These are phyloP conservation scores for Empidonax alnorum DNA, from an alignment of 2,113 vertebrate genomes.

Conservation along the genomic window DNA sequence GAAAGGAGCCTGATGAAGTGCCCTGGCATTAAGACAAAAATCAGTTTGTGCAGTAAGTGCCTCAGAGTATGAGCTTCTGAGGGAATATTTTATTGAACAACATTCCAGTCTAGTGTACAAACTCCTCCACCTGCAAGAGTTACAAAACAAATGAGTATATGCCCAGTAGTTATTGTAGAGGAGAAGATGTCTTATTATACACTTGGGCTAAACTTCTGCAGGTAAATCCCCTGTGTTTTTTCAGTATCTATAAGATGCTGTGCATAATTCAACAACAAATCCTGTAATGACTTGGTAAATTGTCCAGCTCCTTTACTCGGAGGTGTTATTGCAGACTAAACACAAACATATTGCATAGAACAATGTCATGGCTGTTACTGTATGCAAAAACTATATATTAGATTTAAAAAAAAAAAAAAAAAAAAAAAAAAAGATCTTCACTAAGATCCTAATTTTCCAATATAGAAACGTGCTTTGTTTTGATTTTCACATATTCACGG, in stretches of 20 bases:
- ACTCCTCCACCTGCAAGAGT: background rate
- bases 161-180: background rate
- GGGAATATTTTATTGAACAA: background rate
- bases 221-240: background rate
- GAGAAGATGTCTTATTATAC: background rate
- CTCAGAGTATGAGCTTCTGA: background rate
- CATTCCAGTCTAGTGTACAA: background rate
- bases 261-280: background rate
- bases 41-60: background rate
- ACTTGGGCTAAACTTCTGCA: background rate
- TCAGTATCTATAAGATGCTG: background rate
- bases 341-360: background rate
- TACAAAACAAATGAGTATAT: conserved; percentile 2
- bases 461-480: background rate
- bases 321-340: background rate
- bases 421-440: background rate
- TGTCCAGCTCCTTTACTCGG: background rate
- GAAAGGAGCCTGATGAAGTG: background rate
- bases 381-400: background rate
- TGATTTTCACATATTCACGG: background rate
- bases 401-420: background rate
- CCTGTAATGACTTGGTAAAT: background rate
- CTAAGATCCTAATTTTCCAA: background rate
- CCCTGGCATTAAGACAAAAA: conserved; percentile 27
- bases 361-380: background rate